Evolutionary conservation across 2,888 invertebrate species (phyloP), one percentile per base, ranked within the genome.

Genomic region (Melanostoma mellinum): DNA sequence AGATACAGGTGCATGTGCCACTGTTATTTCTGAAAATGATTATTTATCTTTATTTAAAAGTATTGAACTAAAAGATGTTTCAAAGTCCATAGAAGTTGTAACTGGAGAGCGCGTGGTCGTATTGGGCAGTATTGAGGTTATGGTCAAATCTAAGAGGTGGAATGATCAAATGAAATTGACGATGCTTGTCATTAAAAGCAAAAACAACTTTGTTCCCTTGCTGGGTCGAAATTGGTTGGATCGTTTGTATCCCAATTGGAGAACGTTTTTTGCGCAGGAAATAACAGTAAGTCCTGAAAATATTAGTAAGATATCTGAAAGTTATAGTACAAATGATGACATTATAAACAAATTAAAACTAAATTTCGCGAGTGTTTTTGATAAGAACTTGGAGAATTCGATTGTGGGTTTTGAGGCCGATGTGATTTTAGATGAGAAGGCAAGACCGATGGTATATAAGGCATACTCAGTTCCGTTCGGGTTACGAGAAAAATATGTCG

Each of bases 381-480:
- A 48, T 38, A 30, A 69, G 30, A 69, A 69, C 38, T 69, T 38
- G 46, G 56, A 69, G 33, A 60, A 71, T 56, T 50, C 58, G 20
- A 69, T 69, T 40, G 38, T 53, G n/a, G n/a, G n/a, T n/a, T n/a
- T n/a, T n/a, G n/a, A n/a, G n/a, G n/a, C n/a, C n/a, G n/a, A n/a
- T n/a, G n/a, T n/a, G n/a, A n/a, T n/a, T n/a, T n/a, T n/a, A n/a
- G n/a, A n/a, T 50, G 38, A 69, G 50, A 68, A 38, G 20, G 68
- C 46, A 44, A 68, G 55, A 46, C 44, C 55, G 35, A 67, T 67
- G 32, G 68, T 68, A 20, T 69, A 48, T 58, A 58, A 69, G 6
- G 56, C 38, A 38, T 38, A 38, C 38, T 38, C 55, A 36, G 53
- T 33, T 53, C 53, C 35, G 3, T 53, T 35, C n/a, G 33, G 53